These are phyloP conservation scores for Corythucha ciliata DNA, from an alignment of 2,888 invertebrate genomes.

Conservation along the genomic window DNA sequence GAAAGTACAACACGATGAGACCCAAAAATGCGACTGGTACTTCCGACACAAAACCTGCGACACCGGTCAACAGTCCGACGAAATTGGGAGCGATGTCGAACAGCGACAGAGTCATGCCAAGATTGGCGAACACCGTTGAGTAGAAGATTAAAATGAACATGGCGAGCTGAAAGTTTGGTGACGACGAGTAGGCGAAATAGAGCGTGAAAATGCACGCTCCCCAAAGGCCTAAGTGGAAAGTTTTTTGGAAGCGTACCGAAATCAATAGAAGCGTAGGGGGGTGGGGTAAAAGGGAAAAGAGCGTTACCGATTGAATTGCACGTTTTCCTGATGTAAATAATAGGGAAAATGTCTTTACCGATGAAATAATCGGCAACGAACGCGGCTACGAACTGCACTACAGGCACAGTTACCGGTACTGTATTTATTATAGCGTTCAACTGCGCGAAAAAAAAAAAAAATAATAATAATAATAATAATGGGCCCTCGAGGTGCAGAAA, in stretches of 20 bases:
- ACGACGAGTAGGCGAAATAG: no score
- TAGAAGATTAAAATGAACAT: no score
- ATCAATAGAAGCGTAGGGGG: no score
- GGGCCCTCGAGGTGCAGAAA: no score
- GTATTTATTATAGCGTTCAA: no score
- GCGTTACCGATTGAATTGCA: constrained; percentile 17
- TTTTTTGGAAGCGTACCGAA: no score
- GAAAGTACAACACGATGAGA: constrained; percentile 2
- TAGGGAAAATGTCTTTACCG: background rate
- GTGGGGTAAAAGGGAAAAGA: background rate
- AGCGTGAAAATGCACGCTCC: no score
- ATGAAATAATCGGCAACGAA: constrained; percentile 9
- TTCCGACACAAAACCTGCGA: constrained; percentile 7
- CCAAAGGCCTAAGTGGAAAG: no score
- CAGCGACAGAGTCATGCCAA: constrained; percentile 12
- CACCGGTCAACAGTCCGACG: constrained; percentile 11
- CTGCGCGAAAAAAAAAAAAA: no score
- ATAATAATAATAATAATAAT: no score
- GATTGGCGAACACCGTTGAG: constrained; percentile 4
- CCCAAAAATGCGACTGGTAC: constrained; percentile 11
- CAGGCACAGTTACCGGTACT: constrained; percentile 6
- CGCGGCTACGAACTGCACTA: constrained; percentile 3
- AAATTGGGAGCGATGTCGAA: constrained; percentile 17
- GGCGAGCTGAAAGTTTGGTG: no score
- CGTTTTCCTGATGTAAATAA: constrained; percentile 11